Percentiles rank a stretch among this genome's conserved stretches.
These are phyloP conservation scores for Psylliodes chrysocephalus DNA, from an alignment of 2,888 invertebrate species.

Conservation along the genomic window DNA sequence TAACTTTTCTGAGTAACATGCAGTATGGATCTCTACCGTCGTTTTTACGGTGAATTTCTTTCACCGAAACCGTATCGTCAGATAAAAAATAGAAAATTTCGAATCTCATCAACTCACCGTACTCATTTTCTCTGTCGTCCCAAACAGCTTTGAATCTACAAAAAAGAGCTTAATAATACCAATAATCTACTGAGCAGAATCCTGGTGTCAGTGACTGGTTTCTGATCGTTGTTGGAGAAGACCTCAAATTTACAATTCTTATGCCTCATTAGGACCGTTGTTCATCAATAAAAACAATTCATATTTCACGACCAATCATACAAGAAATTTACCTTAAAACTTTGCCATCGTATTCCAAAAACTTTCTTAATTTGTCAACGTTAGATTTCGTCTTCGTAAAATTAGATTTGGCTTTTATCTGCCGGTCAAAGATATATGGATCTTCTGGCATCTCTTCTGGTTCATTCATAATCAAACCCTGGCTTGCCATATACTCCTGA, in stretches of 20 bases:
- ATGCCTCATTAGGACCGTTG: too few relatives aligned
- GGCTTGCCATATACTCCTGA: slow-evolving; percentile 85
- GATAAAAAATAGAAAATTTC: slow-evolving; percentile 81
- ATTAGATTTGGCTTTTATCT: slow-evolving; percentile 60
- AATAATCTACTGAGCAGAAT: too few relatives aligned
- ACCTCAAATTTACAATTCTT: too few relatives aligned
- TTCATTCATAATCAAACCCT: slow-evolving; percentile 80
- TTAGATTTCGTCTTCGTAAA: slow-evolving; percentile 58
- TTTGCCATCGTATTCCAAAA: slow-evolving; percentile 82
- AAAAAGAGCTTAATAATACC: too few relatives aligned
- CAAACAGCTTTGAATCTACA: slow-evolving; percentile 76
- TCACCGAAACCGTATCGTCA: slow-evolving; percentile 83
- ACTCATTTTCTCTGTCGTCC: slow-evolving; percentile 72
- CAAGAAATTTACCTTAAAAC: slow-evolving; percentile 76
- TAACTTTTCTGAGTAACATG: slow-evolving; percentile 77
- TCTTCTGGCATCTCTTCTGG: slow-evolving; percentile 78
- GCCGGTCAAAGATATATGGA: slow-evolving; percentile 70
- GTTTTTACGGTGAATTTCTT: slow-evolving; percentile 77
- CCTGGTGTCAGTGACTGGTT: too few relatives aligned
- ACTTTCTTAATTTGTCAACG: slow-evolving; percentile 73
- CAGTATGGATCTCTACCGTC: slow-evolving; percentile 83
- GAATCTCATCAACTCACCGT: slow-evolving; percentile 72
- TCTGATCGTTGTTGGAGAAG: too few relatives aligned
- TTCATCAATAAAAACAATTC: too few relatives aligned
- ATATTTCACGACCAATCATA: too few relatives aligned